These are phyloP conservation scores for Ophioderma brevispina DNA, from an alignment of 35 echinoderm and acorn worm species.

Conservation along the genomic window DNA sequence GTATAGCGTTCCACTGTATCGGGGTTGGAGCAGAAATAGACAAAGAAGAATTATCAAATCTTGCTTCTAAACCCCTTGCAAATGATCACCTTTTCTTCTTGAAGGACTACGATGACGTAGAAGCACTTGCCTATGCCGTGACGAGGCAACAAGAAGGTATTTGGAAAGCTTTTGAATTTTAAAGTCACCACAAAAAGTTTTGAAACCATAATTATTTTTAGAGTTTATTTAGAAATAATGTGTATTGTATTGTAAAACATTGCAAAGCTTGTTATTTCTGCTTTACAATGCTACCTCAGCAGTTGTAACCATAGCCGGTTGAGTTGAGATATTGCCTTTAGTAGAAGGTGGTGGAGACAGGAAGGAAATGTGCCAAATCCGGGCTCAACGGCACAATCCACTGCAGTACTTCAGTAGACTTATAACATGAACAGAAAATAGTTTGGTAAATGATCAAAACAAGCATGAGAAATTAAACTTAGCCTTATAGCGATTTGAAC, in stretches of 20 bases:
- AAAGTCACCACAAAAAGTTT: neutral
- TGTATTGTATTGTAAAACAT: neutral
- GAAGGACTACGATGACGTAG: neutral
- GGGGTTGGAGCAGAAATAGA: neutral
- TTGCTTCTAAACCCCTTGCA: neutral
- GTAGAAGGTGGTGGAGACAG: neutral
- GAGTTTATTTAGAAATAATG: neutral
- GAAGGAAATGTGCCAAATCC: too few relatives aligned
- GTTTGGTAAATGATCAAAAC: too few relatives aligned
- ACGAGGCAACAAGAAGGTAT: neutral
- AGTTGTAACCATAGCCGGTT: too few relatives aligned
- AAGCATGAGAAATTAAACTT: too few relatives aligned
- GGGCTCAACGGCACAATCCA: too few relatives aligned
- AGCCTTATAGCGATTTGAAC: too few relatives aligned
- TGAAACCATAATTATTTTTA: neutral
- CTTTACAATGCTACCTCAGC: too few relatives aligned
- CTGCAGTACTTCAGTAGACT: too few relatives aligned
- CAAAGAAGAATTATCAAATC: neutral
- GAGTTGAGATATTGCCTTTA: neutral
- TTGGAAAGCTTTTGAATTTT: neutral
- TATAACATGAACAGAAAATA: too few relatives aligned
- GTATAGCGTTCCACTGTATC: neutral
- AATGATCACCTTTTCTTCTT: neutral
- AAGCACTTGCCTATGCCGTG: neutral
- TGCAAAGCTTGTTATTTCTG: too few relatives aligned